Conservation (phyloP, 2,113 vertebrate species). For the Cepphus grylle region DNA sequence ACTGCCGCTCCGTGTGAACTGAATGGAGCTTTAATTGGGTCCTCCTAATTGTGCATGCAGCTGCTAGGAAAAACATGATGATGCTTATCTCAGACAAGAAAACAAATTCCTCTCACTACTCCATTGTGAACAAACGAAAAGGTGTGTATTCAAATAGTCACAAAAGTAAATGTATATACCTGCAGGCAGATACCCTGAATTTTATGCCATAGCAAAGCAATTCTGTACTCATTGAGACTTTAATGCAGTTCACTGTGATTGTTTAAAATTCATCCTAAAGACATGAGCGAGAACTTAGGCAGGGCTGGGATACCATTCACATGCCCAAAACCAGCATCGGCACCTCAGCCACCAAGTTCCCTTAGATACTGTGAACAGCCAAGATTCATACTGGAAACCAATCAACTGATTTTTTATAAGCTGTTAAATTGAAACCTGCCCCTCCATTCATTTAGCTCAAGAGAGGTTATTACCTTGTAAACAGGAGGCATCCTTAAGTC, state of each 20-base stretch:
- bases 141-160: neutral
- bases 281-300: neutral
- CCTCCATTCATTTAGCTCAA: neutral
- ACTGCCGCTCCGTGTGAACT: neutral
- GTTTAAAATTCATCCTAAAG: neutral
- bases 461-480: neutral
- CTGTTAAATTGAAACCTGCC: neutral
- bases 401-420: neutral
- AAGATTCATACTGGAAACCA: neutral
- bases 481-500: neutral
- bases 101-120: neutral
- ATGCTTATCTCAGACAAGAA: neutral
- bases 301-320: neutral
- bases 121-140: neutral
- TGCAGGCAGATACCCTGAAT: neutral
- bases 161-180: neutral
- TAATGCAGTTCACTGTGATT: neutral
- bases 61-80: neutral
- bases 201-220: neutral
- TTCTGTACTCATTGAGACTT: neutral
- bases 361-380: neutral
- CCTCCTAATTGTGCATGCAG: conserved; percentile 19
- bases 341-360: neutral
- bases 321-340: neutral
- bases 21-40: conserved; percentile 27